Percentiles rank a stretch among this genome's conserved stretches.
These are phyloP conservation scores for Fragum sueziense DNA, from an alignment of 2,888 invertebrate genomes.

Conservation along the genomic window DNA sequence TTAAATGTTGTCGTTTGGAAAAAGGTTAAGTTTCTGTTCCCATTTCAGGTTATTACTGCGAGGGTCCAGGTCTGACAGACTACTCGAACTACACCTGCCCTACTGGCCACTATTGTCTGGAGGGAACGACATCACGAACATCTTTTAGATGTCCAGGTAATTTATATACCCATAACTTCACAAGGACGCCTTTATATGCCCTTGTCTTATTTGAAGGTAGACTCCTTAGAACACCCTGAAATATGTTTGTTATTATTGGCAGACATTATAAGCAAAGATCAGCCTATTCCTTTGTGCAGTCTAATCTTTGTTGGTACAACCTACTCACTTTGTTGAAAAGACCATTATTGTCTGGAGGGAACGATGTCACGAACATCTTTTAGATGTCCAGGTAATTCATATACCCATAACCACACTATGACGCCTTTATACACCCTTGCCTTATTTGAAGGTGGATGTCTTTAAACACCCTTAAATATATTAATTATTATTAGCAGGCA, in stretches of 20 bases:
- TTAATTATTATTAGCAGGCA: no score
- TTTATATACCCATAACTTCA: background rate
- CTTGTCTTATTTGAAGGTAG: no score
- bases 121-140: conserved; percentile 70
- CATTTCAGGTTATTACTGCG: conserved; percentile 77
- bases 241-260: no score
- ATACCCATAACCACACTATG: background rate
- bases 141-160: conserved; percentile 78
- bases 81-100: conserved; percentile 72
- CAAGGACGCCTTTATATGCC: background rate
- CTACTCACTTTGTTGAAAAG: no score
- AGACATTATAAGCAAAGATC: no score
- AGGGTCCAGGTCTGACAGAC: conserved; percentile 71
- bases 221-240: no score
- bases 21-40: background rate
- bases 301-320: no score
- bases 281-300: no score
- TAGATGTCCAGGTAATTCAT: conserved; percentile 75
- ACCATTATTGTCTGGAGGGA: conserved; percentile 77
- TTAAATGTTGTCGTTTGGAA: background rate
- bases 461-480: no score
- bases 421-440: no score
- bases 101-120: conserved; percentile 76
- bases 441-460: no score
- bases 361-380: conserved; percentile 69